Percentiles rank a stretch among this genome's conserved stretches.
Evolutionary conservation across 2,113 vertebrate genomes (phyloP).

Genomic region (Bostrychus sinensis): DNA sequence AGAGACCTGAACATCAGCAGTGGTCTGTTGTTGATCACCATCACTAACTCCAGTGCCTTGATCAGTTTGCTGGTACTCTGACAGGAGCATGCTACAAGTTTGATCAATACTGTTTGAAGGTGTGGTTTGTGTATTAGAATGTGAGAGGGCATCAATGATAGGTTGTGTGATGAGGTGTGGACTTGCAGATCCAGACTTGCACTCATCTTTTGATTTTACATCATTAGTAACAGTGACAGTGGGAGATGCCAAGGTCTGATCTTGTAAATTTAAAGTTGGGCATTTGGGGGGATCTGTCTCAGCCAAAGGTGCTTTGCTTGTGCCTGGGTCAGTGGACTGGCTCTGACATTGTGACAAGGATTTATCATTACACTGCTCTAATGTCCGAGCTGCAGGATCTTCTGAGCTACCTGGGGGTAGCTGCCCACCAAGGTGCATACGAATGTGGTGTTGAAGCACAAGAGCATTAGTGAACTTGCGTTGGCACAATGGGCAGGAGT

Average conservation of each 20-base stretch:
- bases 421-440: conserved; percentile 92
- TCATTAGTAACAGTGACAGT: conserved; percentile 24
- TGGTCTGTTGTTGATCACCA: conserved; percentile 41
- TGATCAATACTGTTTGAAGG: conserved; percentile 57
- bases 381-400: conserved; percentile 50
- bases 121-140: conserved; percentile 55
- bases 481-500: conserved; percentile 90
- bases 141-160: conserved; percentile 70
- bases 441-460: conserved; percentile 90
- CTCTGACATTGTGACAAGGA: conserved; percentile 51
- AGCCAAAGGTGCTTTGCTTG: conserved; percentile 40
- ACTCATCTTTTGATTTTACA: conserved; percentile 44
- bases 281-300: conserved; percentile 36
- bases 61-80: conserved; percentile 32
- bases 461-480: conserved; percentile 93
- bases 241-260: conserved; percentile 33
- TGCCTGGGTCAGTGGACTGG: conserved; percentile 47
- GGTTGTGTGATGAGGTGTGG: conserved; percentile 69
- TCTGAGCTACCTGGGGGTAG: conserved; percentile 82
- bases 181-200: conserved; percentile 61
- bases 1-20: conserved; percentile 11
- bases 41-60: conserved; percentile 24
- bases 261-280: conserved; percentile 41
- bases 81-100: conserved; percentile 60
- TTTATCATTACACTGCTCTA: conserved; percentile 49